Percentiles rank a stretch among this genome's conserved stretches.
Evolutionary conservation across 2,888 invertebrate species (phyloP).

Genomic region (Bugulina stolonifera): DNA sequence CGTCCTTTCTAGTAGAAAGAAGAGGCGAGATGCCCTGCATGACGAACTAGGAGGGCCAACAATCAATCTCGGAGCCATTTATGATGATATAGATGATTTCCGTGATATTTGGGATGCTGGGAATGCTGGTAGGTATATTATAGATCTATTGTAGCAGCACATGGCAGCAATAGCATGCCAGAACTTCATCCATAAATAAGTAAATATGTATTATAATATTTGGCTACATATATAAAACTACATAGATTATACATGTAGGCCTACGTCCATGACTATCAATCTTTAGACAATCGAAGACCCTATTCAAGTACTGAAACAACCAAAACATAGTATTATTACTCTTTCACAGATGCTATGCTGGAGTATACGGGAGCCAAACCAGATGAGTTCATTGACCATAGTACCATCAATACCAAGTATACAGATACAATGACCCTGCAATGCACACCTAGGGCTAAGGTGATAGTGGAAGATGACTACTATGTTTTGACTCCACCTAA

Average conservation of each 20-base stretch:
- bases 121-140: background rate
- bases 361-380: background rate
- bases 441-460: background rate
- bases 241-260: too few relatives aligned
- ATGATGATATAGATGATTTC: background rate
- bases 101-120: background rate
- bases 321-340: too few relatives aligned
- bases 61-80: background rate
- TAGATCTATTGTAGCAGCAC: background rate
- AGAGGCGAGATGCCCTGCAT: background rate
- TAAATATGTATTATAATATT: too few relatives aligned
- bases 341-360: background rate
- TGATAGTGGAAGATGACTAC: background rate
- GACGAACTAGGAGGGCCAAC: background rate
- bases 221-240: too few relatives aligned
- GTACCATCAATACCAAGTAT: background rate
- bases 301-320: too few relatives aligned
- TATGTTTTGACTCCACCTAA: background rate
- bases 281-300: too few relatives aligned
- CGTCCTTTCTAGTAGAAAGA: background rate
- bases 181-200: too few relatives aligned
- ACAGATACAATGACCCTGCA: background rate
- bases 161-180: too few relatives aligned
- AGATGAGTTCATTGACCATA: background rate
- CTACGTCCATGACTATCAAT: too few relatives aligned